Base-by-base conservation (phyloP, 1,140 invertebrate genomes). In the Pseudobourletiella spinata region DNA sequence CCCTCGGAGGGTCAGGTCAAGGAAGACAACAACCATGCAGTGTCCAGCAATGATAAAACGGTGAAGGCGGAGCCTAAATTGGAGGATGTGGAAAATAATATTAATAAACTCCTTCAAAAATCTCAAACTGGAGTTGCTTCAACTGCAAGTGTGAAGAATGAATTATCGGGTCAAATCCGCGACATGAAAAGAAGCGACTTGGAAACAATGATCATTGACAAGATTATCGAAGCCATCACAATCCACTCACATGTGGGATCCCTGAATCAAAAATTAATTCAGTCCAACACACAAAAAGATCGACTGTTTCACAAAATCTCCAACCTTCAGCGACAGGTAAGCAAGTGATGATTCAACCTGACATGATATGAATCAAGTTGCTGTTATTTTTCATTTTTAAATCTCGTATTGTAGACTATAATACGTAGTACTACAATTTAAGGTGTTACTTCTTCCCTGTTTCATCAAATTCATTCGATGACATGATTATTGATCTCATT, bases 271-370 rank as follows among this genome's bases (percentile, higher is more conserved):
- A 68, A 65, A 60, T 20, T 65, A n/a, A 44, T 61, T 2, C 22
- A 52, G 39, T n/a, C 57, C 2, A 35, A 24, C 20, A 16, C 16
- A 1, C 20, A 54, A 6, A 63, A 63, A 28, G 67, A 68, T 28
- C 64, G 57, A 54, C 55, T 68, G 4, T 35, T 59, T 42, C 24
- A 43, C 14, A 61, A 59, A 26, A 29, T 39, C 20, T 26, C 20
- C 2, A 42, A 39, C 26, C 57, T 68, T n/a, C 50, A 48, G 22
- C 59, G 62, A 61, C 60, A 68, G 67, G 67, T 68, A 63, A 30
- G 29, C 32, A 52, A 51, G 18, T 16, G 16, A n/a, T 29, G 11
- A 25, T 6, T 50, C n/a, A n/a, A n/a, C n/a, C n/a, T n/a, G n/a
- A n/a, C n/a, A n/a, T n/a, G n/a, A n/a, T n/a, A n/a, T n/a, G n/a